Percentiles rank a stretch among this genome's conserved stretches.
These are phyloP conservation scores for Elysia crispata DNA, from an alignment of 2,888 invertebrate species.

Conservation along the genomic window DNA sequence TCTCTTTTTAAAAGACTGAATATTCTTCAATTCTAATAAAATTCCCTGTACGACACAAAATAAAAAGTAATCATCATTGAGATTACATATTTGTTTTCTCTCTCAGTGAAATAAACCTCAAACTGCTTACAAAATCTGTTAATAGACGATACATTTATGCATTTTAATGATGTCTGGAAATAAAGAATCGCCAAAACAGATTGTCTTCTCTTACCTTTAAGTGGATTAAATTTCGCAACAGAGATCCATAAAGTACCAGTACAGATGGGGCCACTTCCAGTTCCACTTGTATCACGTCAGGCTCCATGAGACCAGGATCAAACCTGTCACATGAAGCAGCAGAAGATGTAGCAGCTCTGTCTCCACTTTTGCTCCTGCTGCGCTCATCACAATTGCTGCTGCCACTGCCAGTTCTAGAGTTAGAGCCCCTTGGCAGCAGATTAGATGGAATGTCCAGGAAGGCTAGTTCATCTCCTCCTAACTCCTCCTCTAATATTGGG, in stretches of 20 bases:
- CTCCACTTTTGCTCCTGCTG: background rate
- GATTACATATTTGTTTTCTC: too few species aligned
- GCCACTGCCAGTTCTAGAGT: conserved; percentile 1
- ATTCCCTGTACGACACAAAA: too few species aligned
- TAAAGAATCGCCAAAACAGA: too few species aligned
- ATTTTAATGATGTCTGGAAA: background rate
- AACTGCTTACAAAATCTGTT: too few species aligned
- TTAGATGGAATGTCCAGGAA: background rate
- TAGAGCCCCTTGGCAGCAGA: conserved; percentile 39
- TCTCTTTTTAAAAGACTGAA: too few species aligned
- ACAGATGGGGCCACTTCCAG: conserved; percentile 96
- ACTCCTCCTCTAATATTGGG: conserved; percentile 94
- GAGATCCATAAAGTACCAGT: conserved; percentile 92
- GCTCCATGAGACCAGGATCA: conserved; percentile 89
- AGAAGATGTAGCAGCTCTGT: conserved; percentile 49
- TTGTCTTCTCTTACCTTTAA: conserved; percentile 84
- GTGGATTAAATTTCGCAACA: conserved; percentile 92
- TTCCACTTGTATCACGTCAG: conserved; percentile 94
- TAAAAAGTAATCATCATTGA: too few species aligned
- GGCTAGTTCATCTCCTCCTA: conserved; percentile 80
- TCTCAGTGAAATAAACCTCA: too few species aligned
- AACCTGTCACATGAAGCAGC: conserved; percentile 81
- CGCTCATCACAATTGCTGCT: conserved; percentile 9
- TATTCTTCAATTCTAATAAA: too few species aligned
- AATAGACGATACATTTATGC: too few species aligned